Evolutionary conservation across 2,797 vertebrate genomes (phyloP), one percentile per base, ranked within the genome.

Genomic region (Arnoldichthys spilopterus): DNA sequence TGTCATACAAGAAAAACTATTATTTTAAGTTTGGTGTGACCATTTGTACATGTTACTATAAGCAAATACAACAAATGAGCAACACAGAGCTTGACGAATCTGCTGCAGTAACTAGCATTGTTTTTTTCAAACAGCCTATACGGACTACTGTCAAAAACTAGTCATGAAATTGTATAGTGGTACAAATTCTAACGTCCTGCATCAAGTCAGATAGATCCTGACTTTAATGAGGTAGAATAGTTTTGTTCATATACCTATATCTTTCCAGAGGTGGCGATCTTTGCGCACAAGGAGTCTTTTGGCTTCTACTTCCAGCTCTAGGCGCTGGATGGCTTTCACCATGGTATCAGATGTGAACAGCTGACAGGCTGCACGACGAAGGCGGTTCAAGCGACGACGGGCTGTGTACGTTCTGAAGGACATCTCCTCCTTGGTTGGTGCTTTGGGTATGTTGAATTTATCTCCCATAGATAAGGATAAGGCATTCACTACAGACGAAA

Each of bases 191-290:
- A n/a, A n/a, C n/a, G n/a, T n/a, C n/a, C n/a, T n/a, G n/a, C n/a
- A n/a, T n/a, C n/a, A n/a, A n/a, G n/a, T n/a, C n/a, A n/a, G n/a
- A 24, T 16, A 61, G 43, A 47, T 47, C 3, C 15, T 47, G 12
- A 13, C 43, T 47, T 47, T 47, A 0, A 3, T 47, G 43, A 47
- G 43, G 43, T 47, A 47, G 43, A 47, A 1, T 4, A 47, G 1
- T 11, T 15, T 47, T 47, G 20, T 53, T 53, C 18, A 53, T 87
- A 88, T 91, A 98, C 98, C 98, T 64, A 99, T 92, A 85, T 99
- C 98, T 76, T 96, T 98, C 97, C 97, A 99, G 71, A 98, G 95
- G 88, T 98, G 97, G 24, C 96, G 93, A 85, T 99, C 98, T 85
- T 93, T 97, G 13, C 97, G 95, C 34, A 99, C 93, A 1, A 95